Percentiles rank a stretch among this genome's conserved stretches.
These are phyloP conservation scores for Cephus pygmeus DNA, from an alignment of 2,888 invertebrate genomes.

Conservation along the genomic window DNA sequence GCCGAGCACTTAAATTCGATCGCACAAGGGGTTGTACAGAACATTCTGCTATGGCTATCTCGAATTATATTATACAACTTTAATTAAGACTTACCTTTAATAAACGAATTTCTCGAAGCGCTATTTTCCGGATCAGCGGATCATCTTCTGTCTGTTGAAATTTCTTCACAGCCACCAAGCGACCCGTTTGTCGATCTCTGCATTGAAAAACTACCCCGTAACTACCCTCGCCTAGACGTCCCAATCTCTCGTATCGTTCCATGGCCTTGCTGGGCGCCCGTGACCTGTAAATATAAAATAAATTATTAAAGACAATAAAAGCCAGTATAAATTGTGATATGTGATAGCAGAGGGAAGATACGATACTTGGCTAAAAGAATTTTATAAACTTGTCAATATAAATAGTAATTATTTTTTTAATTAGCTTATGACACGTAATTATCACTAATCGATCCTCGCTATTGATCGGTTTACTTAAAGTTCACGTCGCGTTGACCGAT, in stretches of 20 bases:
- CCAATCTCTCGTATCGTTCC: slow-evolving; percentile 95
- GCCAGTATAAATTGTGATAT: not conserved
- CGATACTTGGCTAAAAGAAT: not conserved
- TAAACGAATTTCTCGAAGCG: slow-evolving; percentile 92
- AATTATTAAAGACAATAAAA: not conserved
- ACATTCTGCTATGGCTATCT: not conserved
- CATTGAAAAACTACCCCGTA: slow-evolving; percentile 98
- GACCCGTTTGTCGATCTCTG: slow-evolving; percentile 92
- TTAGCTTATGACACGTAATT: not conserved
- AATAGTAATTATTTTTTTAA: not conserved
- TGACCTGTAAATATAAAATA: slow-evolving; percentile 69
- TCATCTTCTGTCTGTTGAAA: slow-evolving; percentile 98
- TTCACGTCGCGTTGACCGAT: not conserved
- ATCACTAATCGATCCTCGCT: not conserved
- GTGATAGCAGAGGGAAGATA: not conserved
- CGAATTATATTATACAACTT: not conserved
- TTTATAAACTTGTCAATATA: not conserved
- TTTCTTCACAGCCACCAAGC: slow-evolving; percentile 95
- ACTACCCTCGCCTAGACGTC: slow-evolving; percentile 94
- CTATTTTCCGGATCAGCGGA: slow-evolving; percentile 95
- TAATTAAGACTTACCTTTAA: slow-evolving; percentile 77
- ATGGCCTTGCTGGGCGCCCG: slow-evolving; percentile 87
- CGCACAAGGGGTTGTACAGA: not conserved
- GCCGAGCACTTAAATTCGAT: not conserved
- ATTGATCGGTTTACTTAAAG: not conserved